Percentiles rank a stretch among this genome's conserved stretches.
These are phyloP conservation scores for Antheraea pernyi DNA, from an alignment of 1,140 invertebrate genomes.

Conservation along the genomic window DNA sequence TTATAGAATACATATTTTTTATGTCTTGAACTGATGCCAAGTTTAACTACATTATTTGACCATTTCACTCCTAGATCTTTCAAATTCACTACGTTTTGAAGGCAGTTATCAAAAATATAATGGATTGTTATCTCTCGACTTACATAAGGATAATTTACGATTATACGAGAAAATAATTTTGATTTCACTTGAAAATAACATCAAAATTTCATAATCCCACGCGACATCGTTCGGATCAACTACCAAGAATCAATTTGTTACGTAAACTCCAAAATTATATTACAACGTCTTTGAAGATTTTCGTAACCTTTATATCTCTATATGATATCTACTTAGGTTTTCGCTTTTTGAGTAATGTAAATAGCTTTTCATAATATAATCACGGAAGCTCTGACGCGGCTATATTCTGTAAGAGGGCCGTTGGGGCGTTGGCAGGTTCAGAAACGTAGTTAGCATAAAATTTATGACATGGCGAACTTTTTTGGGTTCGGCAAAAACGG, in stretches of 20 bases:
- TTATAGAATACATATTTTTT: no score
- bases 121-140: no score
- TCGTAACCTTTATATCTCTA: slow-evolving; percentile 11
- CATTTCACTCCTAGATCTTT: no score
- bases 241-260: slow-evolving; percentile 57
- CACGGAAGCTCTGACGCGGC: slow-evolving; percentile 3
- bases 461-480: slow-evolving; percentile 10
- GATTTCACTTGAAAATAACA: slow-evolving; percentile 43
- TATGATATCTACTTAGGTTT: slow-evolving; percentile 10
- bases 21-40: no score
- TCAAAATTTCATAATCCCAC: slow-evolving; percentile 52
- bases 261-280: slow-evolving; percentile 49
- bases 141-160: no score
- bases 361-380: slow-evolving; percentile 35
- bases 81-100: no score
- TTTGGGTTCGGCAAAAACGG: slow-evolving; percentile 7
- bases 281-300: slow-evolving; percentile 41
- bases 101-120: no score
- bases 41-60: no score
- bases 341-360: slow-evolving; percentile 27
- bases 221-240: slow-evolving; percentile 56
- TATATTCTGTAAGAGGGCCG: slow-evolving; percentile 1
- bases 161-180: slow-evolving; percentile 22
- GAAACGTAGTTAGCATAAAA: slow-evolving; percentile 8
- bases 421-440: not conserved